Conservation (phyloP, 2,113 vertebrate genomes). For the Phaetusa simplex region DNA sequence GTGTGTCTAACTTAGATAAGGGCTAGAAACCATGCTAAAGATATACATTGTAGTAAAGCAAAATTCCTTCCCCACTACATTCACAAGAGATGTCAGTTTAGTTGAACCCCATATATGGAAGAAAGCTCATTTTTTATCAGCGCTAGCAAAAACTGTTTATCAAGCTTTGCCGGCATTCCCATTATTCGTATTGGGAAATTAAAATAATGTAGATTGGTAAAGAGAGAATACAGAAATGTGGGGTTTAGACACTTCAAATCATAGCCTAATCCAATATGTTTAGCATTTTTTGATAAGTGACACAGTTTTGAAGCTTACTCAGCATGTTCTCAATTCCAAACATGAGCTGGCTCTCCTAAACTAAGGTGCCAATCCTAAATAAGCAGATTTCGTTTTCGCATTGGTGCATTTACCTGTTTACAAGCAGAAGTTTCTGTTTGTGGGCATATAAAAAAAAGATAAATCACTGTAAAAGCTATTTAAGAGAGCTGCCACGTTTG, state of each 20-base stretch:
- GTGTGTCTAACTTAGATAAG: constrained; percentile 18
- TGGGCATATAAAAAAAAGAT: background rate
- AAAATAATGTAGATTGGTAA: background rate
- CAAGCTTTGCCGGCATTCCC: background rate
- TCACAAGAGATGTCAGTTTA: background rate
- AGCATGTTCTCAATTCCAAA: background rate
- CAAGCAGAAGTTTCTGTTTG: background rate
- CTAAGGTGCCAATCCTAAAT: background rate
- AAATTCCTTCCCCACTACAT: background rate
- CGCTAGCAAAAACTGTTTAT: background rate
- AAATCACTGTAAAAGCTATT: background rate
- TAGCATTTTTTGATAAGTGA: background rate
- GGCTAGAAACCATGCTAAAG: background rate
- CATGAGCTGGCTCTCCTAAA: background rate
- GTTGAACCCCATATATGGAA: background rate
- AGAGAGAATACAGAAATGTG: background rate
- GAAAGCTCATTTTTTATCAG: background rate
- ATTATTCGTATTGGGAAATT: background rate
- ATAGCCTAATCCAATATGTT: background rate
- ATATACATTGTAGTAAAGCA: background rate
- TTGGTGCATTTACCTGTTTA: accelerated
- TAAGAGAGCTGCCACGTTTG: background rate
- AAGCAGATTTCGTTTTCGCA: background rate
- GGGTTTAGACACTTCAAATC: background rate
- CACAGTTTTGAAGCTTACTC: background rate